Evolutionary conservation across 1,140 invertebrate genomes (phyloP).

Genomic region (Propsilocerus akamusi): DNA sequence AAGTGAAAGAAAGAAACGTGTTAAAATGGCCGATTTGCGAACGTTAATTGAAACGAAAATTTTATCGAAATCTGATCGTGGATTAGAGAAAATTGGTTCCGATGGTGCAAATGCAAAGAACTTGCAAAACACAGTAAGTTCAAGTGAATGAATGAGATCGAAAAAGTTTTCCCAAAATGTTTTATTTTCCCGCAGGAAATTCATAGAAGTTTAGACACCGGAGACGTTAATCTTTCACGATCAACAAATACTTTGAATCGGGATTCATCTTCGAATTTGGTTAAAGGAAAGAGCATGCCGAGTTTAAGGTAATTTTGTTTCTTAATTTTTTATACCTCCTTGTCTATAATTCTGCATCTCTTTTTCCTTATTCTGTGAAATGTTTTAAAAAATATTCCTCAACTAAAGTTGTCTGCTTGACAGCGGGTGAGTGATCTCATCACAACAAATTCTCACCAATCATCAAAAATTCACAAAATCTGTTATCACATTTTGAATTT

Average conservation of each 20-base stretch:
- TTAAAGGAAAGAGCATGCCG: conserved; percentile 90
- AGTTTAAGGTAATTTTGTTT: conserved; percentile 55
- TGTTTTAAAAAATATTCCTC: conserved; percentile 4
- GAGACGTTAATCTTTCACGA: conserved; percentile 44
- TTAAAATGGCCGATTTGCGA: conserved; percentile 78
- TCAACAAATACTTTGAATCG: conserved; percentile 41
- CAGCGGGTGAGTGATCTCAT: conserved; percentile 23
- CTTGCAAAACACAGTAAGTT: conserved; percentile 23
- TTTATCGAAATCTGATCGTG: conserved; percentile 77
- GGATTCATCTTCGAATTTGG: conserved; percentile 42
- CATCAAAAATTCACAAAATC: neutral
- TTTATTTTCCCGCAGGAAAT: conserved; percentile 36
- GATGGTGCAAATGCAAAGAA: conserved; percentile 39
- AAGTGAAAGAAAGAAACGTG: conserved; percentile 68
- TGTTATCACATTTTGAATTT: neutral
- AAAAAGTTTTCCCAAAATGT: conserved; percentile 23
- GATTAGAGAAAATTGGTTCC: conserved; percentile 71
- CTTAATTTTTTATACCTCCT: conserved; percentile 17
- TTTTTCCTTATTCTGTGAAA: conserved; percentile 29
- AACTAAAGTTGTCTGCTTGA: conserved; percentile 24
- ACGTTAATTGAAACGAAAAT: conserved; percentile 82
- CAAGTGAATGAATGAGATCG: conserved; percentile 22
- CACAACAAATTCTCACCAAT: conserved; percentile 11
- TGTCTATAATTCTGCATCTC: conserved; percentile 25
- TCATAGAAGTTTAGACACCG: conserved; percentile 58